These are phyloP conservation scores for Tenebrosternarchus preto DNA, from an alignment of 2,113 vertebrate genomes.

Conservation along the genomic window DNA sequence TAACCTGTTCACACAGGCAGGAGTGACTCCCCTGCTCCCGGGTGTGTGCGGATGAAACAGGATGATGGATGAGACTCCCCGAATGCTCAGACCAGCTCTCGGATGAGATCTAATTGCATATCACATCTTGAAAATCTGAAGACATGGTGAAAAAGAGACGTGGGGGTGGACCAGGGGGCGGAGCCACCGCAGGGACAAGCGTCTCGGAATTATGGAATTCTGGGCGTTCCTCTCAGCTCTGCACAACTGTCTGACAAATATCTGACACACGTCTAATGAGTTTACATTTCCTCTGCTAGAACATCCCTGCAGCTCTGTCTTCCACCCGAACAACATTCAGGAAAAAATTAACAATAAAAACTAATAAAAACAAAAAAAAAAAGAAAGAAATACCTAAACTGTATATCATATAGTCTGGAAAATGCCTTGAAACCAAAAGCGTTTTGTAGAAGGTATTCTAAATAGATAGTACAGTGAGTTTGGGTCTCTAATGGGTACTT, in stretches of 20 bases:
- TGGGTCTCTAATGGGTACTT: conserved; percentile 2
- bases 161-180: neutral
- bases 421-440: neutral
- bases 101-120: neutral
- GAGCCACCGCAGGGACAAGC: no score
- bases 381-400: no score
- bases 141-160: neutral
- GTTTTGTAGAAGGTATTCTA: neutral
- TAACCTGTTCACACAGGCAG: no score
- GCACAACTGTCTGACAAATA: conserved; percentile 16
- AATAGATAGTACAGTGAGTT: neutral
- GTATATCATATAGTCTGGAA: neutral
- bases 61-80: neutral
- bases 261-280: neutral
- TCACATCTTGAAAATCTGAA: neutral
- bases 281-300: neutral
- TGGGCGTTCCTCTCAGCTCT: neutral
- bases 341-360: conserved; percentile 16
- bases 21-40: neutral
- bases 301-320: neutral
- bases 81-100: neutral
- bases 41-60: neutral
- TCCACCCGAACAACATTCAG: conserved; percentile 2
- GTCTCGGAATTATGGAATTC: neutral
- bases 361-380: neutral